Evolutionary conservation across 1,140 invertebrate species (phyloP), one percentile per base, ranked within the genome.

Genomic region (Pomacea maculata): DNA sequence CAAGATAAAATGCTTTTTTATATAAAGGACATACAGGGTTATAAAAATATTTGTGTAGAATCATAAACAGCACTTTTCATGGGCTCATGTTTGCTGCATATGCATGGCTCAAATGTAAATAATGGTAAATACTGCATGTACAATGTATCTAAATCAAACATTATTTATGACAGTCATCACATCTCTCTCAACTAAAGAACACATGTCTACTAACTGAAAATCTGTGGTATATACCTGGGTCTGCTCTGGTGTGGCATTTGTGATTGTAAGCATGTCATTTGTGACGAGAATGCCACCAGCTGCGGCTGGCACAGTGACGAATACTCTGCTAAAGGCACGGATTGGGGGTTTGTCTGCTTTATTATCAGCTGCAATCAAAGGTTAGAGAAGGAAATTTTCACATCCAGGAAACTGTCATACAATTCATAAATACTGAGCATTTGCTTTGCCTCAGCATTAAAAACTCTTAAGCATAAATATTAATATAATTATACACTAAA

Each of bases 181-280:
- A 45, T 45, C 34, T 45, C 34, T 45, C 34, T 45, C 54, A 73
- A 29, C 19, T 45, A 19, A 34, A 45, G 34, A 25, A 73, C 21
- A 73, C 71, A 52, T 73, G 19, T 34, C 21, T 73, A 29, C 19
- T 17, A 61, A 17, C 57, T 14, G 9, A 14, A 61, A 61, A 57
- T 14, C 57, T 61, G 57, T 14, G 25, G 63, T 29, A 70, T 82
- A 68, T 84, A 92, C 91, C 92, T 94, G 85, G n/a, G 94, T 91
- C 92, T 97, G 96, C 65, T 94, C 93, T 19, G 93, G 89, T 4
- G 94, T 95, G 21, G 96, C 94, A 87, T 94, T 94, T 15, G 94
- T 94, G 64, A 98, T 92, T 82, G 94, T 95, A 6, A 97, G 89
- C 82, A 95, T 93, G 87, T 98, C 97, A 90, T 98, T 98, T 73